Conservation (phyloP, 92 coral and sea anemone genomes). For the Ricordea florida region DNA sequence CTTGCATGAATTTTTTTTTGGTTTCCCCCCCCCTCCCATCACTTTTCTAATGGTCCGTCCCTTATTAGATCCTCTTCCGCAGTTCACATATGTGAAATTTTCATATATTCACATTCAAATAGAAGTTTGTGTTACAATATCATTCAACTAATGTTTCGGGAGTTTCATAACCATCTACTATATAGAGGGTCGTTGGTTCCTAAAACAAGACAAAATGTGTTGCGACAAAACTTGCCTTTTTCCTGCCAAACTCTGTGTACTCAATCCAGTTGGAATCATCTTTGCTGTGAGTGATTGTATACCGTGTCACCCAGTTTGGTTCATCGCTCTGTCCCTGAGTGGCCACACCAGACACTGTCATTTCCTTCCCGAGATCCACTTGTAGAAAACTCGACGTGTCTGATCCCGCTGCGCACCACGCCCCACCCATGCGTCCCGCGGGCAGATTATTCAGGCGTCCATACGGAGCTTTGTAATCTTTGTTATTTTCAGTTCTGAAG, state of each 20-base stretch:
- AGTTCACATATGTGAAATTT: no score
- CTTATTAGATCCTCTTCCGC: no score
- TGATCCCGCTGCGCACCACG: constrained; percentile 77
- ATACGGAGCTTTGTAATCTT: constrained; percentile 48
- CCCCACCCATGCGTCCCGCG: constrained; percentile 71
- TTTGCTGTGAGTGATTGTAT: constrained; percentile 58
- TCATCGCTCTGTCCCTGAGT: constrained; percentile 78
- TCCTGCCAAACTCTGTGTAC: constrained; percentile 68
- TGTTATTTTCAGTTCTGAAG: constrained; percentile 5
- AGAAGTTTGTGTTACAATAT: no score
- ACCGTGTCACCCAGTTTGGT: constrained; percentile 70
- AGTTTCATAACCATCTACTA: no score
- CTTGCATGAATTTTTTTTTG: no score
- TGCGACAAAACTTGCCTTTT: constrained; percentile 35
- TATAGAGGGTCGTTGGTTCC: no score
- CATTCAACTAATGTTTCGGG: no score
- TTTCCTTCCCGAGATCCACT: constrained; percentile 64
- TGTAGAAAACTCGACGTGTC: constrained; percentile 65
- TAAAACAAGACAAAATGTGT: no score
- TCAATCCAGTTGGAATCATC: constrained; percentile 60
- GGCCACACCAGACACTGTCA: constrained; percentile 80
- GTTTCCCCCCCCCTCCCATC: no score
- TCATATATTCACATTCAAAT: no score
- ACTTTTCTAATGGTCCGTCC: no score
- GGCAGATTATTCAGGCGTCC: constrained; percentile 77